These are phyloP conservation scores for Hippocampus mohnikei DNA, from an alignment of 2,113 vertebrate species.

Conservation along the genomic window DNA sequence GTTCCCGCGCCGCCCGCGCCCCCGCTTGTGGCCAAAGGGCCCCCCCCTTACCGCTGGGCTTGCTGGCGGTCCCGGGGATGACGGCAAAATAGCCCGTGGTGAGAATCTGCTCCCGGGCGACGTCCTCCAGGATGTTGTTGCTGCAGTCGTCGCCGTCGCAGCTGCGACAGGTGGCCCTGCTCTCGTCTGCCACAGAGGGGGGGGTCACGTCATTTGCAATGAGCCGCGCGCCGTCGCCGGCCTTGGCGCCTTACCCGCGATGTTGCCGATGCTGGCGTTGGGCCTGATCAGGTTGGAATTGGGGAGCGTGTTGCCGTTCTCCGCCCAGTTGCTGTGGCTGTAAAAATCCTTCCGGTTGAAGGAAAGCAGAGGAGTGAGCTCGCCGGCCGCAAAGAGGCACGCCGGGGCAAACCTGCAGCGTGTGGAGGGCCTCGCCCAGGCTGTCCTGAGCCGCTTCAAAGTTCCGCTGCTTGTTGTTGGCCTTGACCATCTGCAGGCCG, in stretches of 20 bases:
- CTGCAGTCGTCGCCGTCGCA: slow-evolving; percentile 52
- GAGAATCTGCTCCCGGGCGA: slow-evolving; percentile 33
- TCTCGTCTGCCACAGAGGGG: slow-evolving; percentile 22
- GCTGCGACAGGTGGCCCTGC: slow-evolving; percentile 60
- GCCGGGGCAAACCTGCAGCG: slow-evolving; percentile 55
- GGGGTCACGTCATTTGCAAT: not conserved
- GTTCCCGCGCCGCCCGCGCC: no score
- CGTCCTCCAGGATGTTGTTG: slow-evolving; percentile 60
- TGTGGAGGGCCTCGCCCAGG: slow-evolving; percentile 58
- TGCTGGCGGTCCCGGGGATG: not conserved
- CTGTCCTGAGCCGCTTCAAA: slow-evolving; percentile 44
- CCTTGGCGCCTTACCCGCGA: slow-evolving; percentile 50
- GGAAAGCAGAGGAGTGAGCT: no score
- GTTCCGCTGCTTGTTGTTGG: slow-evolving; percentile 34
- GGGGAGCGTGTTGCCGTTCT: slow-evolving; percentile 46
- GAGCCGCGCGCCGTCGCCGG: not conserved
- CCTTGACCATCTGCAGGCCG: slow-evolving; percentile 42
- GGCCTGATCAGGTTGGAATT: slow-evolving; percentile 56
- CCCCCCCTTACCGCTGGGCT: slow-evolving; percentile 46
- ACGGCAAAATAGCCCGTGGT: slow-evolving; percentile 65
- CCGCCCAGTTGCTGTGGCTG: slow-evolving; percentile 72
- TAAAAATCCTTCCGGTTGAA: slow-evolving; percentile 60
- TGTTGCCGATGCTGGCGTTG: slow-evolving; percentile 45
- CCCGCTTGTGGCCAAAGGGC: no score
- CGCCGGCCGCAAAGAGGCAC: fast-evolving